These are phyloP conservation scores for Scyliorhinus canicula DNA, from an alignment of 2,797 vertebrate genomes.

Conservation along the genomic window DNA sequence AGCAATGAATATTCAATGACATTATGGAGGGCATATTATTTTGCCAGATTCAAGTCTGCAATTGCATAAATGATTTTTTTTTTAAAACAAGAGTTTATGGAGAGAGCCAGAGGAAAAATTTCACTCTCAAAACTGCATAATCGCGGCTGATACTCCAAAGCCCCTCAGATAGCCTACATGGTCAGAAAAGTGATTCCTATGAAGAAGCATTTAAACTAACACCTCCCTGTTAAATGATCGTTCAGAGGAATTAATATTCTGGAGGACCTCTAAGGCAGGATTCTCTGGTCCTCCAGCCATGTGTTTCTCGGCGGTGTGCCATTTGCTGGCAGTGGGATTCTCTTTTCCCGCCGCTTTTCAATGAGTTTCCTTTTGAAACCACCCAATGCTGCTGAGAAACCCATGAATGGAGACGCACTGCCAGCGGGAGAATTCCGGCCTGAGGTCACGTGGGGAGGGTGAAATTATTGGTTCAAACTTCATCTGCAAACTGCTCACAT, in stretches of 20 bases:
- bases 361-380: too few relatives aligned
- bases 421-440: too few relatives aligned
- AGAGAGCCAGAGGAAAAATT: not conserved
- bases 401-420: too few relatives aligned
- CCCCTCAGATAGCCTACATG: not conserved
- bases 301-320: too few relatives aligned
- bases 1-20: not conserved
- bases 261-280: too few relatives aligned
- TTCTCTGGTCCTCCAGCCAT: too few relatives aligned
- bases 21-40: too few relatives aligned
- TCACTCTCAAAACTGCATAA: not conserved
- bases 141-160: not conserved
- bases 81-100: not conserved
- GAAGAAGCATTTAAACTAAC: not conserved
- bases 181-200: not conserved
- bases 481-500: not conserved
- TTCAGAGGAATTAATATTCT: not conserved
- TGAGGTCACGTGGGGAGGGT: not conserved
- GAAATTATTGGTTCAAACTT: not conserved
- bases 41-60: not conserved
- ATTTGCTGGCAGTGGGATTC: too few relatives aligned
- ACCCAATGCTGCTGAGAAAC: too few relatives aligned
- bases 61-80: not conserved
- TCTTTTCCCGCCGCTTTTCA: too few relatives aligned
- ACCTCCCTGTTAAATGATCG: not conserved